Conservation (phyloP, 2,888 invertebrate species). For the Mayetiola destructor region DNA sequence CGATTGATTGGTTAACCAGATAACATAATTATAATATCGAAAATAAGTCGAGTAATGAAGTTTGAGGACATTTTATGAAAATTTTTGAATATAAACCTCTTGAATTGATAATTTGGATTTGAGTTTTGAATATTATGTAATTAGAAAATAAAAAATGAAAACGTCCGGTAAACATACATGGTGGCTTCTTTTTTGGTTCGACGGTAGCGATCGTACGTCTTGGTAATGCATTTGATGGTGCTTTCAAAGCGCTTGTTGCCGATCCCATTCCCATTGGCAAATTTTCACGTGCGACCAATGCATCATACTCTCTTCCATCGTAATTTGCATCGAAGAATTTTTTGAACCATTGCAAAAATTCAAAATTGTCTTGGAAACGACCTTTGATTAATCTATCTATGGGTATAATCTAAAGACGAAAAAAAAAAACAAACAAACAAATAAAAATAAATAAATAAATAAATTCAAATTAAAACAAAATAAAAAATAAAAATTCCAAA, state of each 20-base stretch:
- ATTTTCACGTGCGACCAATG: conserved; percentile 71
- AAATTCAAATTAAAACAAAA: background rate
- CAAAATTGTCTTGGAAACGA: conserved; percentile 99
- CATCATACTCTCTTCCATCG: conserved; percentile 86
- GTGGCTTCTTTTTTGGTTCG: conserved; percentile 18
- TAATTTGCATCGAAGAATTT: conserved; percentile 99
- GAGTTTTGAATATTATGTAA: too few relatives aligned
- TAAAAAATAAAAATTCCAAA: background rate
- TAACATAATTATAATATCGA: too few relatives aligned
- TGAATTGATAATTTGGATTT: too few relatives aligned
- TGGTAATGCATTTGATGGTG: conserved; percentile 20
- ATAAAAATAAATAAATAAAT: background rate
- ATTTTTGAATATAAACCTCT: too few relatives aligned
- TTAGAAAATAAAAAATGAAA: conserved; percentile 18
- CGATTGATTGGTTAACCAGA: too few relatives aligned
- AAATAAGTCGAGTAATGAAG: too few relatives aligned
- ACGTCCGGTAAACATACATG: conserved; percentile 16
- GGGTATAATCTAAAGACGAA: conserved; percentile 32
- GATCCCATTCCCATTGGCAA: conserved; percentile 66
- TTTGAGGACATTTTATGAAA: too few relatives aligned
- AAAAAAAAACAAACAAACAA: background rate
- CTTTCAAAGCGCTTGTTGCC: conserved; percentile 7
- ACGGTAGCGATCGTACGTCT: conserved; percentile 29
- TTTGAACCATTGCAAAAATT: conserved; percentile 99
- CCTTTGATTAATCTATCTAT: conserved; percentile 73